These are phyloP conservation scores for Neopipo cinnamomea DNA, from an alignment of 2,113 vertebrate genomes.

Conservation along the genomic window DNA sequence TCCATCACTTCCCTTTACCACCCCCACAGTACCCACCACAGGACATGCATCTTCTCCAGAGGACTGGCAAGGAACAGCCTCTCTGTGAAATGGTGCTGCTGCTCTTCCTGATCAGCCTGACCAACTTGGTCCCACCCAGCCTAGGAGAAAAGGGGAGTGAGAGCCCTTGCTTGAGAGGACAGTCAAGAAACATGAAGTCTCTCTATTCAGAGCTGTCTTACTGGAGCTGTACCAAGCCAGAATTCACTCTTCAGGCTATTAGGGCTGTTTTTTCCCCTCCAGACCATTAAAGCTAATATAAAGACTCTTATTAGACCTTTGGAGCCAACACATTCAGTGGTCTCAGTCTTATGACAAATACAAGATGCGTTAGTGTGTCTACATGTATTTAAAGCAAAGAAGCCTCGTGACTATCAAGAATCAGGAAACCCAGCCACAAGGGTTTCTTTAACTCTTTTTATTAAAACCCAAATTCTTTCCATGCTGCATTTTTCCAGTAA, in stretches of 20 bases:
- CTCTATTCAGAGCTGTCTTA: background rate
- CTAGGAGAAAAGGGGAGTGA: background rate
- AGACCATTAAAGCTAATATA: constrained; percentile 18
- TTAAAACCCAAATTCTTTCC: constrained; percentile 28
- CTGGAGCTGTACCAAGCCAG: background rate
- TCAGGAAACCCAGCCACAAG: constrained; percentile 18
- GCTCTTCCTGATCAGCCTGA: background rate
- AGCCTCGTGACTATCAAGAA: background rate
- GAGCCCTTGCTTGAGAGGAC: background rate
- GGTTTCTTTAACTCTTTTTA: constrained; percentile 32
- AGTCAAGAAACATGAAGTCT: background rate
- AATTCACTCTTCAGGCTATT: background rate
- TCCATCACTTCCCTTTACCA: rapidly evolving
- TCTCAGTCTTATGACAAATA: background rate
- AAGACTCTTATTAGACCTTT: constrained; percentile 42
- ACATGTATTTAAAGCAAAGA: constrained; percentile 3
- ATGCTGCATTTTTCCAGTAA: constrained; percentile 18
- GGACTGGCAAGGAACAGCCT: background rate
- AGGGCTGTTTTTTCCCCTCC: background rate
- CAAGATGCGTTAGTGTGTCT: constrained; percentile 43
- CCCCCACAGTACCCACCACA: rapidly evolving
- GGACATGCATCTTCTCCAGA: background rate
- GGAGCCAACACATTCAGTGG: constrained; percentile 35
- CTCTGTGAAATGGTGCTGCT: rapidly evolving
- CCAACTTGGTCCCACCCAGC: background rate